Conservation (phyloP, 2,113 vertebrate genomes). For the Euleptes europaea region DNA sequence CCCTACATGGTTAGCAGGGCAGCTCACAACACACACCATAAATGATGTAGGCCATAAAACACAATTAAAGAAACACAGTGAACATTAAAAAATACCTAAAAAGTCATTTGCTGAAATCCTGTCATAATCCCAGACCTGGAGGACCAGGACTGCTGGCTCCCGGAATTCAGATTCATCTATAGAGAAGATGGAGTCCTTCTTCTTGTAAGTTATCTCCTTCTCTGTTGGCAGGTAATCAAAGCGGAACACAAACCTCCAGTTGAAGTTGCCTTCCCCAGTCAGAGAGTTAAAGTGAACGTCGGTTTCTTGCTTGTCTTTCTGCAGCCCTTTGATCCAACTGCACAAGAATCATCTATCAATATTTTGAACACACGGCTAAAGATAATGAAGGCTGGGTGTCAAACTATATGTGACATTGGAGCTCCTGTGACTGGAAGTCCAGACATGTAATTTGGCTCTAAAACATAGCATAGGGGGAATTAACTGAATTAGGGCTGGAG, state of each 20-base stretch:
- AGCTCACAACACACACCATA: neutral
- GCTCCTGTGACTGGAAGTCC: too few species aligned
- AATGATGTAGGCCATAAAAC: neutral
- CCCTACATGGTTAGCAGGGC: too few species aligned
- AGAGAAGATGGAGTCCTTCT: constrained; percentile 89
- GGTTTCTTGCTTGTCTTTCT: constrained; percentile 90
- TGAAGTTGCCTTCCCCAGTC: constrained; percentile 95
- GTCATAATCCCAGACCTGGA: constrained; percentile 96
- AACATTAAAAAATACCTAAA: constrained; percentile 75
- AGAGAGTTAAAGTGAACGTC: constrained; percentile 96
- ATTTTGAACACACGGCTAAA: neutral
- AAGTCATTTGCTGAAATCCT: constrained; percentile 91
- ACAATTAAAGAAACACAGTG: neutral
- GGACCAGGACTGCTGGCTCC: constrained; percentile 85
- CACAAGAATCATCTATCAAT: constrained; percentile 23
- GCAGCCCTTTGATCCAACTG: constrained; percentile 93
- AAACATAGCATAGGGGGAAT: too few species aligned
- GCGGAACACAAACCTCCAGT: constrained; percentile 91
- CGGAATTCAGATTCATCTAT: constrained; percentile 88
- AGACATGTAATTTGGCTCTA: too few species aligned
- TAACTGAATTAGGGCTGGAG: too few species aligned
- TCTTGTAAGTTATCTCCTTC: constrained; percentile 87
- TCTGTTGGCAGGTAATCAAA: constrained; percentile 92
- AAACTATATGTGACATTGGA: neutral
- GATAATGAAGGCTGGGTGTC: neutral